These are phyloP conservation scores for Eospalax fontanierii DNA, from an alignment of 2,797 vertebrate genomes.

Conservation along the genomic window DNA sequence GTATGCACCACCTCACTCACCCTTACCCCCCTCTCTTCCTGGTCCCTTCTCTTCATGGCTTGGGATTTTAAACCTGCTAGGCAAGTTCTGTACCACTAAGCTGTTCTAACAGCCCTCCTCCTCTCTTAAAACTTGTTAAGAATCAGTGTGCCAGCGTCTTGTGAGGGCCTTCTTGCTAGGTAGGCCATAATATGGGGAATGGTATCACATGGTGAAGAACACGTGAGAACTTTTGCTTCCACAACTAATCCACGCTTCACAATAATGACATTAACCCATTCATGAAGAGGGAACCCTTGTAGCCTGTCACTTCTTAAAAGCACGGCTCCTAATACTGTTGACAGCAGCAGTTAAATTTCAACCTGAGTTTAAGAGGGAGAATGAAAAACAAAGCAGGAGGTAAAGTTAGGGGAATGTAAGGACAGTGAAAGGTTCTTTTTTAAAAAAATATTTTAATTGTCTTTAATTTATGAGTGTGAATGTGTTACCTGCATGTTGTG, in stretches of 20 bases:
- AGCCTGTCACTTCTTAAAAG: neutral
- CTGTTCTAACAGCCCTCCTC: neutral
- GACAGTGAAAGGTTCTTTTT: neutral
- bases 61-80: neutral
- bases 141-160: neutral
- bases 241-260: neutral
- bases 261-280: neutral
- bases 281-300: neutral
- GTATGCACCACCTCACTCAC: too few relatives aligned
- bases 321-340: neutral
- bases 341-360: neutral
- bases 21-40: too few relatives aligned
- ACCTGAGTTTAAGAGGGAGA: neutral
- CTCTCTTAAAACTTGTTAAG: neutral
- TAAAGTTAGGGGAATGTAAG: conserved; percentile 27
- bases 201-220: neutral
- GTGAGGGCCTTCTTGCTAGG: neutral
- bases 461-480: too few relatives aligned
- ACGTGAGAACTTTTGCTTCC: neutral
- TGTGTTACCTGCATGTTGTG: too few relatives aligned
- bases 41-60: too few relatives aligned
- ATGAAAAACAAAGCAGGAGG: neutral
- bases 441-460: too few relatives aligned
- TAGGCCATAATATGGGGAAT: neutral
- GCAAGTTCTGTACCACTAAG: neutral